These are phyloP conservation scores for Clusia tigrina DNA, from an alignment of 2,888 invertebrate species.

Conservation along the genomic window DNA sequence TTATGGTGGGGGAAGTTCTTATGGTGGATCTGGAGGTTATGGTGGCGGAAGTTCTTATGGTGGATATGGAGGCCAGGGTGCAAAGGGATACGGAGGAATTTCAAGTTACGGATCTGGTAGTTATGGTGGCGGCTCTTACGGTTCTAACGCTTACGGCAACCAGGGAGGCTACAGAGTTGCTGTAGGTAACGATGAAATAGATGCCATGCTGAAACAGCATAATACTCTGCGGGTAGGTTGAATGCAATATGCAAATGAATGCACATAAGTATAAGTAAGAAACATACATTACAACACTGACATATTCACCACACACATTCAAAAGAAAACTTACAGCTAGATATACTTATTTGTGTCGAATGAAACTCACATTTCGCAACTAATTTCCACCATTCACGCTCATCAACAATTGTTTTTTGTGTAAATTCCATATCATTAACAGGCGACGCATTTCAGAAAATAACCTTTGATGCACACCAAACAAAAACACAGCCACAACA, in stretches of 20 bases:
- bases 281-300: slow-evolving; percentile 18
- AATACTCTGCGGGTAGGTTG: slow-evolving; percentile 48
- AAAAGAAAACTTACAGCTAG: slow-evolving; percentile 22
- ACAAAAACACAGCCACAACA: slow-evolving; percentile 27
- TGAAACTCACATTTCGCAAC: slow-evolving; percentile 10
- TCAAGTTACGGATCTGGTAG: slow-evolving; percentile 33
- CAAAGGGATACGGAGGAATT: not conserved
- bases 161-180: slow-evolving; percentile 49
- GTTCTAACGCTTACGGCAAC: slow-evolving; percentile 22
- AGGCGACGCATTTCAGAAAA: slow-evolving; percentile 64
- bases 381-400: slow-evolving; percentile 47
- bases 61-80: slow-evolving; percentile 23
- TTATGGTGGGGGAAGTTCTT: slow-evolving; percentile 43
- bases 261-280: slow-evolving; percentile 19
- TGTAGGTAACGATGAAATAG: slow-evolving; percentile 49
- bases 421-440: slow-evolving; percentile 58
- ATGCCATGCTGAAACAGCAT: slow-evolving; percentile 49
- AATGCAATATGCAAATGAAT: not conserved
- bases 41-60: slow-evolving; percentile 18
- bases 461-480: slow-evolving; percentile 36
- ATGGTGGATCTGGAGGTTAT: slow-evolving; percentile 29
- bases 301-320: slow-evolving; percentile 20
- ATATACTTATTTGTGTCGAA: not conserved
- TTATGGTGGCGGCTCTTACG: slow-evolving; percentile 30
- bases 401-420: slow-evolving; percentile 45